phyloP scores from a whole-genome alignment of 2,113 vertebrate genomes.

The Platanista minor region DNA sequence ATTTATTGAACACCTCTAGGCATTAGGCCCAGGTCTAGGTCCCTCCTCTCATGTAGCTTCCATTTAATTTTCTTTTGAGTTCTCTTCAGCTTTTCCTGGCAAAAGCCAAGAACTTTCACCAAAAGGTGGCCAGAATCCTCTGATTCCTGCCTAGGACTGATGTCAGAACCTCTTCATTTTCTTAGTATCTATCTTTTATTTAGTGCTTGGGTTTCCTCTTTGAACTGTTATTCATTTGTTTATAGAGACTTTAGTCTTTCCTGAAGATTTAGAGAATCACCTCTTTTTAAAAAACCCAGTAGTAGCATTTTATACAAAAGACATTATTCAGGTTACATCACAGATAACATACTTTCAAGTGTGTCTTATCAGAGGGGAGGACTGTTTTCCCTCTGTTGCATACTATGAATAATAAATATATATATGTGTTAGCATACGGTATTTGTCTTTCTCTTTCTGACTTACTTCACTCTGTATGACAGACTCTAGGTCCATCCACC shows the following conservation, averaged over 20 bases:
- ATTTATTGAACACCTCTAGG: not conserved
- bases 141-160: not conserved
- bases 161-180: not conserved
- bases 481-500: too few relatives aligned
- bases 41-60: not conserved
- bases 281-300: not conserved
- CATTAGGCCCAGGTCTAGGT: not conserved
- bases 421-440: too few relatives aligned
- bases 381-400: not conserved
- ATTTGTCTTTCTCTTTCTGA: too few relatives aligned
- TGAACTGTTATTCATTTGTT: not conserved
- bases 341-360: not conserved
- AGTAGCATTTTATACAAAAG: not conserved
- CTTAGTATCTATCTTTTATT: not conserved
- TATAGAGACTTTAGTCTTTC: not conserved
- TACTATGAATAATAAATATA: not conserved
- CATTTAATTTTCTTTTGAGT: not conserved
- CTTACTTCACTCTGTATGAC: too few relatives aligned
- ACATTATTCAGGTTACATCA: not conserved
- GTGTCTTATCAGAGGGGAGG: not conserved
- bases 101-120: not conserved
- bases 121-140: not conserved
- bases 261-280: not conserved
- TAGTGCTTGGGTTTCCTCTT: not conserved
- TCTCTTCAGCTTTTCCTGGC: not conserved